Evolutionary conservation across 1,140 invertebrate genomes (phyloP), one percentile per base, ranked within the genome.

Genomic region (Lordiphosa mommai): DNA sequence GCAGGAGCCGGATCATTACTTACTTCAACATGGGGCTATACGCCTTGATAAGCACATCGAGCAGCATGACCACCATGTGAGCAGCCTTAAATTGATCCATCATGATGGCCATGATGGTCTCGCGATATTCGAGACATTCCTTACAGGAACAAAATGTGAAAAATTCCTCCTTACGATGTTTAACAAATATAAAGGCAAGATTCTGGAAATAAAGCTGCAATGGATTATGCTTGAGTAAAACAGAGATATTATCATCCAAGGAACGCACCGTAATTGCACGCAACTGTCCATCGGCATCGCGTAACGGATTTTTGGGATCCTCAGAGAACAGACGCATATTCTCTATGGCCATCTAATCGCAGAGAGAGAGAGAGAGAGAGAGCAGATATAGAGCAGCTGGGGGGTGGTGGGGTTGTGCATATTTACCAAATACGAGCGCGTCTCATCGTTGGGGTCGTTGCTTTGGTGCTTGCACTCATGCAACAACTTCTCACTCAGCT

Each of bases 111-210:
- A 89, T 79, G 30, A 88, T 85, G 49, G 82, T 79, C 73, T 89
- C 86, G 41, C 88, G 86, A 70, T 88, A 89, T 73, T 88, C 72
- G 60, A 88, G 65, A 71, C 88, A 89, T 70, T 88, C 72, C 59
- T 82, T 77, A 65, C 88, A 89, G 66, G 84, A 87, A 64, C 88
- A 89, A 72, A 87, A 88, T 61, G 87, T 86, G 30, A 80, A 86
- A 56, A 89, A 89, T 46, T 88, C 84, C 33, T 82, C 80, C 36
- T 72, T 71, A 34, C 53, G 59, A 58, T 88, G 87, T 37, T 87
- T 87, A 16, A 87, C 86, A 74, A 86, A 74, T 67, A 88, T 88
- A 67, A 86, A 72, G 70, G 77, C 77, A 82, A 86, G 80, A 86
- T 85, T 84, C 76, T 82, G 77, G 43, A 82, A 82, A 84, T 84